Conservation (phyloP, 2,113 vertebrate species). For the Leptobrachium leishanense region DNA sequence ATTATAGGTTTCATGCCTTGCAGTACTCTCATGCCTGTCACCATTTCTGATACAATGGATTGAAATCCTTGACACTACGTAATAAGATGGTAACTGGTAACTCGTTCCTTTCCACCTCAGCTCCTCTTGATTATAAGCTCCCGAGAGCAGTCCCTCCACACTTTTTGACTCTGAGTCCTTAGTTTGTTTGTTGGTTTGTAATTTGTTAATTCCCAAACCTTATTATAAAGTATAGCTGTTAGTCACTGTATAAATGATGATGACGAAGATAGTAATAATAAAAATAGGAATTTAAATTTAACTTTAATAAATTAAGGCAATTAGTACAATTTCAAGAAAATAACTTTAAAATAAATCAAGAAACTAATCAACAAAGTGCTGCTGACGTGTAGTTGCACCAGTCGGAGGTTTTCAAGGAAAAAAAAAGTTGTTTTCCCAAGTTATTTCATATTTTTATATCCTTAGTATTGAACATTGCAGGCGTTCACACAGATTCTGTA, state of each 20-base stretch:
- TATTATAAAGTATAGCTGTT: not conserved
- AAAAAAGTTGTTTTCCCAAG: not conserved
- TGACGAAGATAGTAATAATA: too few species aligned
- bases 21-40: too few species aligned
- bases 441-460: not conserved
- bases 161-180: not conserved
- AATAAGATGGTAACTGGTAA: too few species aligned
- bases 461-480: not conserved
- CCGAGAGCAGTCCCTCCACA: too few species aligned
- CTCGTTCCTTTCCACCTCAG: too few species aligned
- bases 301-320: slow-evolving; percentile 40
- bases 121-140: too few species aligned
- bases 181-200: not conserved
- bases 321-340: slow-evolving; percentile 9
- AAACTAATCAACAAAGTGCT: not conserved
- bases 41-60: too few species aligned
- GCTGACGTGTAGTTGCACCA: not conserved
- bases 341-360: slow-evolving; percentile 18
- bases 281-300: slow-evolving; percentile 23
- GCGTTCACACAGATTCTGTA: not conserved
- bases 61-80: too few species aligned
- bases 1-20: too few species aligned
- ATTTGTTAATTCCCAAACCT: slow-evolving; percentile 5
- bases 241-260: too few species aligned
- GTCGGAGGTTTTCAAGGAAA: not conserved